phyloP scores from a whole-genome alignment of 1,140 invertebrate genomes.

The Nasonia vitripennis region DNA sequence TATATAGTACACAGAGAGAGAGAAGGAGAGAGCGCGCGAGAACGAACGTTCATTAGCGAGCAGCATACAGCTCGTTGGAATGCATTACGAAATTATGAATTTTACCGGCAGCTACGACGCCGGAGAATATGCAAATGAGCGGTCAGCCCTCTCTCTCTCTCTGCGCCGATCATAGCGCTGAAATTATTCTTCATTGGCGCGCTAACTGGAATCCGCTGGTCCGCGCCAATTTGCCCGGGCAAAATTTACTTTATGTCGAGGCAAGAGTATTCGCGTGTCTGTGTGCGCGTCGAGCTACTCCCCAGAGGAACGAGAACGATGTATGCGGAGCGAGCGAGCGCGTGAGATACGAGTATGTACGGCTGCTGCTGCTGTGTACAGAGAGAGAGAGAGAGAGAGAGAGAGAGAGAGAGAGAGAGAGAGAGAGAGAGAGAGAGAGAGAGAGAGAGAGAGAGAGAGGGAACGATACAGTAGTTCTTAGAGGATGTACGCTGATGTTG shows the following conservation, averaged over 20 bases:
- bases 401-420: no score
- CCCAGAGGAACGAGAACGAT: neutral
- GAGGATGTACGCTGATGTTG: neutral
- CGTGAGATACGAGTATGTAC: neutral
- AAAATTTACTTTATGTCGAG: conserved; percentile 56
- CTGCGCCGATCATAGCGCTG: conserved; percentile 26
- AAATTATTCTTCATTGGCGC: conserved; percentile 53
- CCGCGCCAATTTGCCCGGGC: conserved; percentile 48
- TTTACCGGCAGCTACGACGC: conserved; percentile 1
- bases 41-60: conserved; percentile 6
- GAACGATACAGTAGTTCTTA: neutral
- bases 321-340: neutral
- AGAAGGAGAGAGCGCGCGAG: neutral
- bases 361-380: neutral
- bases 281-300: neutral
- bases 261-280: neutral
- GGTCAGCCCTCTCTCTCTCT: neutral
- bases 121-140: conserved; percentile 42
- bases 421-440: neutral
- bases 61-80: conserved; percentile 19
- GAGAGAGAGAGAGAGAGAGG: no score
- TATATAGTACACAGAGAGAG: neutral
- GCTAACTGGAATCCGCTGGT: conserved; percentile 44
- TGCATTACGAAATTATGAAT: conserved; percentile 54
- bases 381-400: no score